A percentile compares a stretch with the other conserved stretches of the same genome.
phyloP scores from a whole-genome alignment of 2,888 invertebrate species.

The Dicyrtoma fusca region DNA sequence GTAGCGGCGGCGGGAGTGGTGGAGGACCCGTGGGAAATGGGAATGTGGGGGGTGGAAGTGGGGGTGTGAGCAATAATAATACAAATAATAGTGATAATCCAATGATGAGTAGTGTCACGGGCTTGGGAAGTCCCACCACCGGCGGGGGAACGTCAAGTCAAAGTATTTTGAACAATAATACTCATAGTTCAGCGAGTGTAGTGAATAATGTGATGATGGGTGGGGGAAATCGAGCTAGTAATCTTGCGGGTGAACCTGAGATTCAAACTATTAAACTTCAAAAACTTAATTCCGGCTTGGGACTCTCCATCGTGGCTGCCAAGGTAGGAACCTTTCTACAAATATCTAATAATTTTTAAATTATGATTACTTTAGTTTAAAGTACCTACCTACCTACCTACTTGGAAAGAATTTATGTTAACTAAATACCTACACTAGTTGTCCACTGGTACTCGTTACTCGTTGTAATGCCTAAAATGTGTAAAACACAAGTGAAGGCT shows the following conservation, averaged over 20 bases:
- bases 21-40: not conserved
- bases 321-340: slow-evolving; percentile 66
- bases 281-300: slow-evolving; percentile 96
- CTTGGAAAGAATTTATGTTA: too few relatives aligned
- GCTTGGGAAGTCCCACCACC: slow-evolving; percentile 3
- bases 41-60: not conserved
- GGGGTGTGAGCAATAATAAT: slow-evolving; percentile 7
- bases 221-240: slow-evolving; percentile 18
- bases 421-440: too few relatives aligned
- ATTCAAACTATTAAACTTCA: slow-evolving; percentile 84
- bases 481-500: too few relatives aligned
- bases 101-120: slow-evolving; percentile 22
- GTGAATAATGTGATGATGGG: slow-evolving; percentile 13
- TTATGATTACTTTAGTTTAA: too few relatives aligned
- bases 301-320: slow-evolving; percentile 97
- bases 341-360: too few relatives aligned
- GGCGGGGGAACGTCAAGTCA: not conserved
- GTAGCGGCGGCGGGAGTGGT: not conserved
- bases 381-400: too few relatives aligned
- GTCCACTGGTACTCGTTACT: too few relatives aligned
- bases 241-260: slow-evolving; percentile 64
- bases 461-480: too few relatives aligned
- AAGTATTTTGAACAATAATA: slow-evolving; percentile 7
- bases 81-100: slow-evolving; percentile 36
- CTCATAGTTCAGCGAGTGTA: not conserved